These are phyloP conservation scores for Melanostoma scalare DNA, from an alignment of 2,888 invertebrate species.

Conservation along the genomic window DNA sequence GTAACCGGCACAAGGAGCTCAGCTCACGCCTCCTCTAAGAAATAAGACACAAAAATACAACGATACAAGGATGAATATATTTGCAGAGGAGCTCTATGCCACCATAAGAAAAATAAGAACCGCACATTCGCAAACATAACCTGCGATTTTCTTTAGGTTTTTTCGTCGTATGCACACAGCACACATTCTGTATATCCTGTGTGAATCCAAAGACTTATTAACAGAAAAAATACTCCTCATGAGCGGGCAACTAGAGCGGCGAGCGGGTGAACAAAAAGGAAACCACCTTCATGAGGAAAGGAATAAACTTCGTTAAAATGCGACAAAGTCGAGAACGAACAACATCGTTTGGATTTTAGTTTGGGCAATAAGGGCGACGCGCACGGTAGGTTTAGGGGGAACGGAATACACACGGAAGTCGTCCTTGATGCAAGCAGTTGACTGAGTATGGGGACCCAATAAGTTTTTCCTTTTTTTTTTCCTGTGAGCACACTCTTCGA, in stretches of 20 bases:
- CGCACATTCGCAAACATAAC: conserved; percentile 71
- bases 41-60: neutral
- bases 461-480: conserved; percentile 23
- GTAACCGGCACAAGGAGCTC: conserved; percentile 53
- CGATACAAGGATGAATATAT: conserved; percentile 4
- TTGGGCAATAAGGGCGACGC: conserved; percentile 25
- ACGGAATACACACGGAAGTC: conserved; percentile 69
- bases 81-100: conserved; percentile 48
- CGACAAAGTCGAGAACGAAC: conserved; percentile 64
- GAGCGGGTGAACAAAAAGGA: conserved; percentile 23
- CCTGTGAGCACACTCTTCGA: conserved; percentile 45
- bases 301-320: conserved; percentile 72
- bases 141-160: conserved; percentile 53
- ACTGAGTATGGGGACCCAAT: conserved; percentile 40
- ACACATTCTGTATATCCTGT: conserved; percentile 54
- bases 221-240: conserved; percentile 23
- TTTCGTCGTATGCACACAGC: conserved; percentile 30
- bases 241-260: conserved; percentile 39
- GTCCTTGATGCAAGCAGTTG: conserved; percentile 18
- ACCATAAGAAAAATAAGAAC: conserved; percentile 45
- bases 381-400: conserved; percentile 40
- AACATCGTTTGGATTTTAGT: conserved; percentile 53
- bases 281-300: conserved; percentile 31
- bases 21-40: conserved; percentile 33
- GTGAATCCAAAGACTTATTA: conserved; percentile 41